These are phyloP conservation scores for Nesogale talazaci DNA, from an alignment of 2,113 vertebrate genomes.

Conservation along the genomic window DNA sequence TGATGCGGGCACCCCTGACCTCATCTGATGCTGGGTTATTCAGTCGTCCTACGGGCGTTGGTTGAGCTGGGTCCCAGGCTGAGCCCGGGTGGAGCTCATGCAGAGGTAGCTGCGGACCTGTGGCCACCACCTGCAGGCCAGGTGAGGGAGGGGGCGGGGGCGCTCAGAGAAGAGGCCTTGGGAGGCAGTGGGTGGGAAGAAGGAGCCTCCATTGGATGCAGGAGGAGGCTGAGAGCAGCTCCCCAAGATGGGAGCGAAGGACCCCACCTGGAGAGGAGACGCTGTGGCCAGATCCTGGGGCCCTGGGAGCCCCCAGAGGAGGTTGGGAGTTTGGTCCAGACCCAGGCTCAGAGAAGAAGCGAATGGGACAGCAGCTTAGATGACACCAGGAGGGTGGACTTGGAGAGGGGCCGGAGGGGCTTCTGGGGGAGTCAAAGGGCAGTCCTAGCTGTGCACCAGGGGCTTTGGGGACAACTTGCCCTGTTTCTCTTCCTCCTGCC, in stretches of 20 bases:
- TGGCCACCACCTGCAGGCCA: background rate
- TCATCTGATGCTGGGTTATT: background rate
- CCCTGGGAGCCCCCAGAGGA: background rate
- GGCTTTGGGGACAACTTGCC: background rate
- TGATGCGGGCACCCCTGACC: too few relatives aligned
- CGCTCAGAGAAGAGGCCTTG: too few relatives aligned
- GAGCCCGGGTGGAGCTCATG: background rate
- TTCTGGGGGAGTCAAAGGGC: background rate
- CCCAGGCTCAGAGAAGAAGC: background rate
- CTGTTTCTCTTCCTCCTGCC: background rate
- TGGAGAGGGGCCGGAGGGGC: background rate
- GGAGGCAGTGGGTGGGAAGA: background rate
- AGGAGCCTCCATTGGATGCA: background rate
- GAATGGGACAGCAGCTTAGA: background rate
- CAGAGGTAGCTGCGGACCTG: too few relatives aligned
- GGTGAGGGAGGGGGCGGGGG: rapidly evolving
- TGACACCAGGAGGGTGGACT: background rate
- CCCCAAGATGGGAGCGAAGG: rapidly evolving
- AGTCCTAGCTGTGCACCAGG: background rate
- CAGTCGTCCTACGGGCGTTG: background rate
- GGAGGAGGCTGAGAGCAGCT: background rate
- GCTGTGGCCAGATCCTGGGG: background rate
- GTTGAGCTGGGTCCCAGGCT: background rate
- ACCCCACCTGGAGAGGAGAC: background rate
- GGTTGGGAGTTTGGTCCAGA: background rate